Evolutionary conservation across 2,113 vertebrate genomes (phyloP).

Genomic region (Erythrocercus mccallii): DNA sequence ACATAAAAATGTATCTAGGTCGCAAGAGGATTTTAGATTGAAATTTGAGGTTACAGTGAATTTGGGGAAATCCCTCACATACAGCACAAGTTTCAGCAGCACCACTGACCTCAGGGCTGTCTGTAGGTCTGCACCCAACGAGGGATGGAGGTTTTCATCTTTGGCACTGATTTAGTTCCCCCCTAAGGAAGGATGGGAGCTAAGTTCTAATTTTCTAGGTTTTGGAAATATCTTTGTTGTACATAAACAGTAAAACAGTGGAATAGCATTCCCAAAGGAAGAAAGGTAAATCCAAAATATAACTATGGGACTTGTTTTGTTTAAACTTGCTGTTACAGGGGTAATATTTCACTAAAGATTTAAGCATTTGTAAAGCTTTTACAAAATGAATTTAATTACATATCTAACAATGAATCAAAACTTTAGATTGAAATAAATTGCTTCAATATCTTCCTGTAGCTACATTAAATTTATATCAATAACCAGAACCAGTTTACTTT

Average conservation of each 20-base stretch:
- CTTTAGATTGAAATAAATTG: constrained; percentile 9
- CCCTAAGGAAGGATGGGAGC: not conserved
- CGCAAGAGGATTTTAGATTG: not conserved
- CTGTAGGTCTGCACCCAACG: rapidly evolving
- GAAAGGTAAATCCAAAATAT: not conserved
- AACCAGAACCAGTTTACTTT: not conserved
- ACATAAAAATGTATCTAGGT: not conserved
- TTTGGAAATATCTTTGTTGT: not conserved
- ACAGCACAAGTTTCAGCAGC: not conserved
- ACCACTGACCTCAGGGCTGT: not conserved
- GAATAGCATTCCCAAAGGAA: not conserved
- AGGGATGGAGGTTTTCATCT: not conserved
- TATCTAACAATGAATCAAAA: not conserved
- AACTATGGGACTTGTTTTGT: not conserved
- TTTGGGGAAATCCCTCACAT: not conserved
- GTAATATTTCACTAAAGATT: not conserved
- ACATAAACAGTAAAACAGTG: not conserved
- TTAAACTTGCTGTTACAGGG: not conserved
- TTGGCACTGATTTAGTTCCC: not conserved
- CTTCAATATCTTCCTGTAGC: not conserved
- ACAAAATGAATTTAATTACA: constrained; percentile 9
- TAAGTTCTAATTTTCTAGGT: not conserved
- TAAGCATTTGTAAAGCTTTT: not conserved
- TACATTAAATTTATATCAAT: constrained; percentile 12
- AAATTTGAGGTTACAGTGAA: not conserved